Conservation (phyloP, 2,797 vertebrate genomes). For the Chelmon rostratus region DNA sequence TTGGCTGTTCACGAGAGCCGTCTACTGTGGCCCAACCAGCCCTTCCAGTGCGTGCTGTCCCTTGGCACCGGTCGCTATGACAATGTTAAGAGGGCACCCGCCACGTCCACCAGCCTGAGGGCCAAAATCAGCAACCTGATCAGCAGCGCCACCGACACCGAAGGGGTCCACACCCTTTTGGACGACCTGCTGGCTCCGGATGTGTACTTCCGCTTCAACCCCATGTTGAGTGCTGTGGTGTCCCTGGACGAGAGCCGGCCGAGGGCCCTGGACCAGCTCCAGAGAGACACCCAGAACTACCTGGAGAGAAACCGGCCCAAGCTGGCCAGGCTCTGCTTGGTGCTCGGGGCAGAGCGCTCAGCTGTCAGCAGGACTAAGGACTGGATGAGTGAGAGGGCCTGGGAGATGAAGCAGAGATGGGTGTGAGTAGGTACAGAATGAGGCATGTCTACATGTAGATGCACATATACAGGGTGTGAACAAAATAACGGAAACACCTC, state of each 20-base stretch:
- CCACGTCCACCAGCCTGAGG: conserved; percentile 85
- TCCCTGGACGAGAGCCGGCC: conserved; percentile 84
- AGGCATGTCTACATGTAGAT: not conserved
- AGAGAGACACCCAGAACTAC: conserved; percentile 81
- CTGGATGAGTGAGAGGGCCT: conserved; percentile 82
- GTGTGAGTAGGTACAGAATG: conserved; percentile 46
- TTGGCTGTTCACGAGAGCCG: conserved; percentile 85
- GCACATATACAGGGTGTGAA: not conserved
- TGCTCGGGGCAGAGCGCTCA: conserved; percentile 78
- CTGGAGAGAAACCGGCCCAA: conserved; percentile 83
- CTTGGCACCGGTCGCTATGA: conserved; percentile 86
- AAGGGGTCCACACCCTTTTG: conserved; percentile 86
- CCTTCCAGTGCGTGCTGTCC: conserved; percentile 86
- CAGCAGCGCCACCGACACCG: conserved; percentile 86
- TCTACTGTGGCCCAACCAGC: conserved; percentile 84
- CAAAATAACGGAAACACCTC: conserved; percentile 3
- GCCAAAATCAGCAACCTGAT: conserved; percentile 87
- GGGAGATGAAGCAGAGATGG: conserved; percentile 83
- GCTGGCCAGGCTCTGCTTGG: conserved; percentile 79
- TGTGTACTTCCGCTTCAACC: conserved; percentile 88
- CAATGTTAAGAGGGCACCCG: conserved; percentile 74
- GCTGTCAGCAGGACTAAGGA: conserved; percentile 72
- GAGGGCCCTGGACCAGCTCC: conserved; percentile 76
- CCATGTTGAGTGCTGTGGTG: conserved; percentile 81
- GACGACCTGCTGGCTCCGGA: conserved; percentile 83